Evolutionary conservation across 2,888 invertebrate genomes (phyloP).

Genomic region (Heteropelma amictum): DNA sequence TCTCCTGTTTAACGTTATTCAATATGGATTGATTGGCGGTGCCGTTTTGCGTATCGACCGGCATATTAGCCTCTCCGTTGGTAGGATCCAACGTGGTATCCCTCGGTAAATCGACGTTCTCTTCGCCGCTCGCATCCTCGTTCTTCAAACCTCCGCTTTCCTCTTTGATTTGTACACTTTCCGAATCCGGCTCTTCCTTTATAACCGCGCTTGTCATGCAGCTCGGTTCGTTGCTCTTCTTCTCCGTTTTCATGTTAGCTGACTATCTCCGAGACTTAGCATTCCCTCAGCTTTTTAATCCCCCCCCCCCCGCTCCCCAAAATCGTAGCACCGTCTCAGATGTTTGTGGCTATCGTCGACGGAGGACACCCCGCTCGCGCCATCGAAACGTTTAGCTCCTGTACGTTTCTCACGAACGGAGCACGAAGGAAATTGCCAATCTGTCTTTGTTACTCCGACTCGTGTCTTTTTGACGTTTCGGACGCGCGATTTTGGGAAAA

Average conservation of each 20-base stretch:
- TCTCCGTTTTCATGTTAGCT: conserved; percentile 76
- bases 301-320: neutral
- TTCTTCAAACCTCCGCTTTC: conserved; percentile 68
- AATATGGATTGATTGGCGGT: conserved; percentile 65
- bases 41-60: conserved; percentile 70
- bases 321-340: neutral
- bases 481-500: neutral
- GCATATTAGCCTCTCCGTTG: conserved; percentile 66
- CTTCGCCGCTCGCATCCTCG: conserved; percentile 73
- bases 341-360: neutral
- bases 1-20: conserved; percentile 73
- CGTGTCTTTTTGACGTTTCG: no score
- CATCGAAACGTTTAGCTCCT: neutral
- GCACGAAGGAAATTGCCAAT: no score
- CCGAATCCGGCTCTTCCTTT: conserved; percentile 75
- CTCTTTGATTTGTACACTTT: conserved; percentile 75
- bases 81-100: conserved; percentile 69
- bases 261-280: conserved; percentile 29
- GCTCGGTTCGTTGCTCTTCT: conserved; percentile 74
- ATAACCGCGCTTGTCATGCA: conserved; percentile 73
- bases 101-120: conserved; percentile 70
- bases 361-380: neutral
- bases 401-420: neutral
- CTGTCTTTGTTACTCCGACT: no score
- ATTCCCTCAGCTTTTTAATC: conserved; percentile 43